Evolutionary conservation across 2,797 vertebrate species (phyloP), one percentile per base, ranked within the genome.

Genomic region (Acanthopagrus latus): DNA sequence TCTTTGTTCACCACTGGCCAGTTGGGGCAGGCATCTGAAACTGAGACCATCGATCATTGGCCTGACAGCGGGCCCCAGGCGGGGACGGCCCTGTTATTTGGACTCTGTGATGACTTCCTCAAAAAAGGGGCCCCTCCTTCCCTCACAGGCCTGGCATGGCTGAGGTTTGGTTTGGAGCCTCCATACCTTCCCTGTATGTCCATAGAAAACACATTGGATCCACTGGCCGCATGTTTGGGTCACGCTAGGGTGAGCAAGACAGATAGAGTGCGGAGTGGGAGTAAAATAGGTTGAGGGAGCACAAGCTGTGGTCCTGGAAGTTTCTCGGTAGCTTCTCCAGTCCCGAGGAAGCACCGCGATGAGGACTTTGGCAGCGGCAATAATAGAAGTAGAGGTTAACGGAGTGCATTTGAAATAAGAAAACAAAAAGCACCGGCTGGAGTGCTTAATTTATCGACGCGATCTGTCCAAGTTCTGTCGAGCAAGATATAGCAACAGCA

Each of bases 21-120:
- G 91, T 91, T 80, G 81, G 88, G 80, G 89, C 88, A 90, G 78
- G 83, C 89, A 90, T 91, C 85, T 81, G 81, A 91, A 87, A 83
- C 86, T 89, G 64, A 84, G 79, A 88, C 90, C 92, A 95, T 94
- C 92, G 91, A 94, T 95, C 94, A 95, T 77, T 78, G 90, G 83
- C 79, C 80, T 95, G 94, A 95, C 93, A 95, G 93, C 78, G 77
- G 91, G 93, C 91, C 93, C 93, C 92, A 90, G 91, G 90, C 91
- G 76, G 88, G 88, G 90, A 90, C 89, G 77, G 91, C 92, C 90
- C 92, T 94, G 93, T 93, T 92, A 94, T 94, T 94, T 94, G 92
- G 93, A 87, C 83, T 92, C 90, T 91, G 84, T 88, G 92, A 94
- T 92, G 91, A 94, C 91, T 93, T 94, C 90, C 93, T 94, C 80